phyloP scores from a whole-genome alignment of 2,113 vertebrate species.

The Melanostigma gelatinosum region DNA sequence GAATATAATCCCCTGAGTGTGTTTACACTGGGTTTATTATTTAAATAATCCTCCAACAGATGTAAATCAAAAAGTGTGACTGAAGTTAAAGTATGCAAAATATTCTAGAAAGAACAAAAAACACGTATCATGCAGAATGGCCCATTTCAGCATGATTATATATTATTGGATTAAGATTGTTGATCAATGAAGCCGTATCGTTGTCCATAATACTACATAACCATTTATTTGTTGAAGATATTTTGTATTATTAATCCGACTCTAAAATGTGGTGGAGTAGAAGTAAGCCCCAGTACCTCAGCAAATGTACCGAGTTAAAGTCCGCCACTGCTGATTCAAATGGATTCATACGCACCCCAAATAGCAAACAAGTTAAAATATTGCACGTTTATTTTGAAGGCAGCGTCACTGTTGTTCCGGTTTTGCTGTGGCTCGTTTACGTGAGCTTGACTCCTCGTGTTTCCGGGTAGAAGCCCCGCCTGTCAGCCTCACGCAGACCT shows the following conservation, averaged over 20 bases:
- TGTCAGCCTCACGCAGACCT: conserved; percentile 64
- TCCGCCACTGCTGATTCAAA: not conserved
- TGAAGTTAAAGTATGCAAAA: not conserved
- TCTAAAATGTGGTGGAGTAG: not conserved
- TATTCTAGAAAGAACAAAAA: not conserved
- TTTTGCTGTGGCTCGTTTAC: not conserved
- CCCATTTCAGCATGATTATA: not conserved
- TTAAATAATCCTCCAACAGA: not conserved
- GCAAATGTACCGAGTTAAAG: not conserved
- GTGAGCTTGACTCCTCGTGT: conserved; percentile 42
- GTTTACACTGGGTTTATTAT: not conserved
- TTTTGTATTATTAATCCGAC: not conserved
- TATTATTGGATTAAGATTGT: not conserved
- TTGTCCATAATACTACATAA: not conserved
- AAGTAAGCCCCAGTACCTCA: not conserved
- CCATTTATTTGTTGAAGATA: not conserved
- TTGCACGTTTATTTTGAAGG: conserved; percentile 54
- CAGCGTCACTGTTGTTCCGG: not conserved
- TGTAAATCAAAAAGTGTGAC: too few species aligned
- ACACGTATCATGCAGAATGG: not conserved
- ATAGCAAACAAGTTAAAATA: not conserved
- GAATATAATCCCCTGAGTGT: not conserved
- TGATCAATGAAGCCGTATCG: not conserved
- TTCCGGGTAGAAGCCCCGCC: conserved; percentile 51
- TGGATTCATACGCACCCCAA: not conserved